These are phyloP conservation scores for Zophobas morio DNA, from an alignment of 1,140 invertebrate species.

Conservation along the genomic window DNA sequence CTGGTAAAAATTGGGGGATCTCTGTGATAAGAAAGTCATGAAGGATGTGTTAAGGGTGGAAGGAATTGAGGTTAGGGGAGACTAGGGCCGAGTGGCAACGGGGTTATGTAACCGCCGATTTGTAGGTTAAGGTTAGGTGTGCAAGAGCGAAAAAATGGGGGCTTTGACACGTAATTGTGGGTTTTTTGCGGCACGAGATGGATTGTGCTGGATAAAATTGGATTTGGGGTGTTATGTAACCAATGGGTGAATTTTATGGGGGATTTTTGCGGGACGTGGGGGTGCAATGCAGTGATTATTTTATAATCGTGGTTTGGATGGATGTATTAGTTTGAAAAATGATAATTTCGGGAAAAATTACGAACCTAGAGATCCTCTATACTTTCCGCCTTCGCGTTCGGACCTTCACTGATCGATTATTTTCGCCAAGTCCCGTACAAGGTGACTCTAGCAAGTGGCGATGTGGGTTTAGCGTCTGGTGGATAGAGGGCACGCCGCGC, in stretches of 20 bases:
- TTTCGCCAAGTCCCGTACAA: constrained; percentile 36
- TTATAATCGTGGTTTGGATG: too few relatives aligned
- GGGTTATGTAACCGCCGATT: too few relatives aligned
- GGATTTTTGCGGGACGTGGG: neutral
- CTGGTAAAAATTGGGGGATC: neutral
- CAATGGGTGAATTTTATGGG: neutral
- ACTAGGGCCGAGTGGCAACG: too few relatives aligned
- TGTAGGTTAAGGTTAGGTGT: too few relatives aligned
- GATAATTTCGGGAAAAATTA: neutral
- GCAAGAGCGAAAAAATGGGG: too few relatives aligned
- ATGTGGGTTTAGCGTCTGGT: neutral
- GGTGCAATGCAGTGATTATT: neutral
- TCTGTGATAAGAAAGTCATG: neutral
- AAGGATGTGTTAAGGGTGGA: neutral
- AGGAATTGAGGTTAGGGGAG: neutral
- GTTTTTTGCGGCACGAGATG: neutral
- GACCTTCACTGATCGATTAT: constrained; percentile 37
- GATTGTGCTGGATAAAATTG: neutral
- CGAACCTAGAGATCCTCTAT: constrained; percentile 12
- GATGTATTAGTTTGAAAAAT: neutral
- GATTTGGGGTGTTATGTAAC: constrained; percentile 4
- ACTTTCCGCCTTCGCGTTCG: neutral
- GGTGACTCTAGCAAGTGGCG: neutral
- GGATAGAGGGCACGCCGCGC: neutral
- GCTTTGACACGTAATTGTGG: neutral